Conservation (phyloP, 2,888 invertebrate species). For the Diaprepes abbreviatus region DNA sequence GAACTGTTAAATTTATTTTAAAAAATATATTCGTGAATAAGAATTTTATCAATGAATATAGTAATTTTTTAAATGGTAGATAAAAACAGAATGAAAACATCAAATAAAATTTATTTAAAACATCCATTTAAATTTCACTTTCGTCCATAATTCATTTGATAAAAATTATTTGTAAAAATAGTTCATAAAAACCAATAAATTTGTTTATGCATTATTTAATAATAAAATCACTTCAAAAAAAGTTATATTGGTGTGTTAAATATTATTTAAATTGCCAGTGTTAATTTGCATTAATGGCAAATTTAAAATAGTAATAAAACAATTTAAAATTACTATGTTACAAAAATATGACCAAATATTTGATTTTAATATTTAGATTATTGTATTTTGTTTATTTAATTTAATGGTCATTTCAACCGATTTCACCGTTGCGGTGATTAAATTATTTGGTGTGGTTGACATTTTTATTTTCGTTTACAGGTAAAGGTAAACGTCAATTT, state of each 20-base stretch:
- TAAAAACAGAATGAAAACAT: not conserved
- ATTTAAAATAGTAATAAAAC: slow-evolving; percentile 29
- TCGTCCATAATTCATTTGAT: slow-evolving; percentile 20
- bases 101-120: slow-evolving; percentile 14
- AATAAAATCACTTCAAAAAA: slow-evolving; percentile 24
- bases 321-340: slow-evolving; percentile 39
- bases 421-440: not conserved
- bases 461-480: no score
- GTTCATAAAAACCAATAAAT: slow-evolving; percentile 30
- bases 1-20: no score
- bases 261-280: slow-evolving; percentile 34
- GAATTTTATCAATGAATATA: no score
- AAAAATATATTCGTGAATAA: no score
- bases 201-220: slow-evolving; percentile 18
- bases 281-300: slow-evolving; percentile 38
- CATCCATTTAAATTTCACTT: slow-evolving; percentile 21
- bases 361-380: slow-evolving; percentile 38
- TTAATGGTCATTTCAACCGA: not conserved
- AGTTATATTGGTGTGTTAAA: slow-evolving; percentile 25
- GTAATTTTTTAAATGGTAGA: no score
- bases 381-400: not conserved
- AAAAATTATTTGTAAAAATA: slow-evolving; percentile 32
- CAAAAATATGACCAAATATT: slow-evolving; percentile 32
- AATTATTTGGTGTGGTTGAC: not conserved
- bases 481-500: no score